These are phyloP conservation scores for Proisotoma minuta DNA, from an alignment of 2,888 invertebrate genomes.

Conservation along the genomic window DNA sequence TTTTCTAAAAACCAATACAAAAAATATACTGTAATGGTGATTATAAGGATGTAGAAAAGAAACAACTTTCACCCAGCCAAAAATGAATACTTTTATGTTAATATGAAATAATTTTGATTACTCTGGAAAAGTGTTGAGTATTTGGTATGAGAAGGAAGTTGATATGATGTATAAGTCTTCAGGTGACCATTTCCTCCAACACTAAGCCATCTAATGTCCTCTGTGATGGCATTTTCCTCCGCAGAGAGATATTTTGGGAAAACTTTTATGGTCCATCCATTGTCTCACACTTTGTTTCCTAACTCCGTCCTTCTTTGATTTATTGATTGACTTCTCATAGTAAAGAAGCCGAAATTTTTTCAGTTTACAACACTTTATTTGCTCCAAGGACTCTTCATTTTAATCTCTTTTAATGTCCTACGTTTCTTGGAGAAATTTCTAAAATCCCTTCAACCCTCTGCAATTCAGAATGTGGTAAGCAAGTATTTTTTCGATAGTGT, in stretches of 20 bases:
- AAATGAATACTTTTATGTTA: too few species aligned
- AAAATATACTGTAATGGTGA: too few species aligned
- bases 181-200: slow-evolving; percentile 14
- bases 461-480: too few species aligned
- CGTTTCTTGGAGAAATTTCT: too few species aligned
- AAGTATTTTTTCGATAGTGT: too few species aligned
- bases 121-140: slow-evolving; percentile 16
- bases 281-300: slow-evolving; percentile 8
- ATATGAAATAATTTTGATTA: too few species aligned
- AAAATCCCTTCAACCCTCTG: too few species aligned
- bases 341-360: neutral
- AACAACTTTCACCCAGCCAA: too few species aligned
- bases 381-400: neutral
- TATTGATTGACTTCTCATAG: slow-evolving; percentile 9
- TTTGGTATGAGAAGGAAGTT: slow-evolving; percentile 11
- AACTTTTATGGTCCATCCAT: slow-evolving; percentile 7
- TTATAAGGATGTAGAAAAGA: too few species aligned
- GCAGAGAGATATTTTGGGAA: slow-evolving; percentile 6
- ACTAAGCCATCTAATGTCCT: slow-evolving; percentile 14
- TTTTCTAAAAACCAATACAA: too few species aligned
- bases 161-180: slow-evolving; percentile 17
- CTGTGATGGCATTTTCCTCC: slow-evolving; percentile 5
- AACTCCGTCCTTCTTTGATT: neutral
- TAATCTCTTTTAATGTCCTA: too few species aligned
- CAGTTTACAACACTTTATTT: slow-evolving; percentile 4